These are phyloP conservation scores for Hyaena hyaena DNA, from an alignment of 2,113 vertebrate species.

Conservation along the genomic window DNA sequence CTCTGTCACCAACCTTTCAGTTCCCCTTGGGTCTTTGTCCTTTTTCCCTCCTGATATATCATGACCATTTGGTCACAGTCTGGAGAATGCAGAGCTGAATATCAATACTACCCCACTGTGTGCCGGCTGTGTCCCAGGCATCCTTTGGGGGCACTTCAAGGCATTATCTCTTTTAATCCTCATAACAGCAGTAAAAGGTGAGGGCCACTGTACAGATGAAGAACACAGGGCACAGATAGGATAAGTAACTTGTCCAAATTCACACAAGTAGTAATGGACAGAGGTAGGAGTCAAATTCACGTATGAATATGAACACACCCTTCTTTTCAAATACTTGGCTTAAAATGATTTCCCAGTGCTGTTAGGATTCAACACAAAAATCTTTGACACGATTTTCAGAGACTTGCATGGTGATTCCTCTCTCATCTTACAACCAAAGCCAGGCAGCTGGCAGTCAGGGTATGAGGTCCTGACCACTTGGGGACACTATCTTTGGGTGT, in stretches of 20 bases:
- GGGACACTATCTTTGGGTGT: neutral
- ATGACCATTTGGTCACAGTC: neutral
- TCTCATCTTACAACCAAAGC: neutral
- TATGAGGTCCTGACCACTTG: neutral
- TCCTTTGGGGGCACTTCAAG: neutral
- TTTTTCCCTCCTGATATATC: neutral
- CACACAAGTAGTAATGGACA: neutral
- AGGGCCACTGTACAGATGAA: neutral
- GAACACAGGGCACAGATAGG: neutral
- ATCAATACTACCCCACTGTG: neutral
- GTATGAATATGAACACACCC: neutral
- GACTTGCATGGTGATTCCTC: neutral
- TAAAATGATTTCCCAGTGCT: neutral
- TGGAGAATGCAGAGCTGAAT: neutral
- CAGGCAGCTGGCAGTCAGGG: neutral
- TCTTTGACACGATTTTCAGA: neutral
- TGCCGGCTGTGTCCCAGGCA: neutral
- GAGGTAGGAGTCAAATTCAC: neutral
- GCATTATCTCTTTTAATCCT: neutral
- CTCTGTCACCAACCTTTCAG: neutral
- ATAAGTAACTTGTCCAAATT: neutral
- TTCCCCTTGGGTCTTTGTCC: neutral
- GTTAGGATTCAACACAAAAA: neutral
- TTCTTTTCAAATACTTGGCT: conserved; percentile 5
- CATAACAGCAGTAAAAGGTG: neutral